These are phyloP conservation scores for Leptoteleia sp. DNA, from an alignment of 1,140 invertebrate genomes.

Conservation along the genomic window DNA sequence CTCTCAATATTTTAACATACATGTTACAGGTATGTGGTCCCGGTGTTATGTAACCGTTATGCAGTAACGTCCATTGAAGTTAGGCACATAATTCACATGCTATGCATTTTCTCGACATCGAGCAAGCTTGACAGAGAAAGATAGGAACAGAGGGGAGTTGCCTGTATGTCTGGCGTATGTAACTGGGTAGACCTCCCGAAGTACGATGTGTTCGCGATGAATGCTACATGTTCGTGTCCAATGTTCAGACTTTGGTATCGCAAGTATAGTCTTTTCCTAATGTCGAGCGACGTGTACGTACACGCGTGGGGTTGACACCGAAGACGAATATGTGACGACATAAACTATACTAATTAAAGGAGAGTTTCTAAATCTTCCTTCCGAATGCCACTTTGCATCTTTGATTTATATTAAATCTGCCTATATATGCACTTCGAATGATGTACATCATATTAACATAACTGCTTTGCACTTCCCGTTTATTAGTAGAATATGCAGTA, in stretches of 20 bases:
- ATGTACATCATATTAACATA: slow-evolving; percentile 39
- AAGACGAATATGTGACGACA: slow-evolving; percentile 66
- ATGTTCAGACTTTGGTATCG: slow-evolving; percentile 59
- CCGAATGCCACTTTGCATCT: slow-evolving; percentile 31
- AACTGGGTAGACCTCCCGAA: slow-evolving; percentile 59
- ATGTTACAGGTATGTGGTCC: slow-evolving; percentile 32
- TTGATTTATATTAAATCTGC: slow-evolving; percentile 53
- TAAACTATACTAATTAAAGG: slow-evolving; percentile 62
- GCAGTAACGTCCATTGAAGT: slow-evolving; percentile 55
- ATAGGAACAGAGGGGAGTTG: slow-evolving; percentile 46
- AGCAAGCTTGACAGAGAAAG: slow-evolving; percentile 62
- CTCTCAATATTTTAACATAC: slow-evolving; percentile 48
- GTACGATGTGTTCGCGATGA: slow-evolving; percentile 57
- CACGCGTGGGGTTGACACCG: slow-evolving; percentile 57
- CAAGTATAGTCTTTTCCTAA: slow-evolving; percentile 63
- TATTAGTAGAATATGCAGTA: slow-evolving; percentile 27
- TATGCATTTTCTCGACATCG: slow-evolving; percentile 65
- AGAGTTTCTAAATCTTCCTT: slow-evolving; percentile 59
- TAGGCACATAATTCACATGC: slow-evolving; percentile 60
- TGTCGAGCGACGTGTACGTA: slow-evolving; percentile 63
- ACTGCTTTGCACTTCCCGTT: slow-evolving; percentile 1
- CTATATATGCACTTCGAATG: slow-evolving; percentile 45
- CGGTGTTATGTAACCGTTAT: slow-evolving; percentile 58
- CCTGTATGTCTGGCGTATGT: slow-evolving; percentile 53
- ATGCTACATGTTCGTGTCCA: slow-evolving; percentile 57